A percentile compares a stretch with the other conserved stretches of the same genome.
phyloP scores from a whole-genome alignment of 2,888 invertebrate genomes.

The Kuschelorhynchus macadamiae region DNA sequence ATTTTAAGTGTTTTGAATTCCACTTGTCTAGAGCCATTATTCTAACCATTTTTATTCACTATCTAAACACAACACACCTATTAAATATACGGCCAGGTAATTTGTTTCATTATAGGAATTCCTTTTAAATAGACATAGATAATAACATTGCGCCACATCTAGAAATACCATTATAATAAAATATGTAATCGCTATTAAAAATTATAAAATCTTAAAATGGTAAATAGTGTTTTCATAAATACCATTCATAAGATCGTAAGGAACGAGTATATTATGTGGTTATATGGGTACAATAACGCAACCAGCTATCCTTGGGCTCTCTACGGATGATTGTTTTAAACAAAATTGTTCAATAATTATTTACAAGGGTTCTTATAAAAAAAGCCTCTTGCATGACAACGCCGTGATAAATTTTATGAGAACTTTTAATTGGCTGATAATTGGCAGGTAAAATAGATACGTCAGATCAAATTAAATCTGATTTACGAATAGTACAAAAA shows the following conservation, averaged over 20 bases:
- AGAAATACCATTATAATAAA: slow-evolving; percentile 38
- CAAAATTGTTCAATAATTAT: background rate
- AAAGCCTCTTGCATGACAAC: no score
- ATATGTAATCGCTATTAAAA: slow-evolving; percentile 38
- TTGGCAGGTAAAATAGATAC: no score
- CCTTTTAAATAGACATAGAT: slow-evolving; percentile 38
- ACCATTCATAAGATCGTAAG: slow-evolving; percentile 31
- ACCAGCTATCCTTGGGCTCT: slow-evolving; percentile 17
- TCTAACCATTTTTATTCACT: slow-evolving; percentile 27
- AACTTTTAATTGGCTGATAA: no score
- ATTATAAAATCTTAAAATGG: slow-evolving; percentile 41
- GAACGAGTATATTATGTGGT: slow-evolving; percentile 20
- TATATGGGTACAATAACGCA: slow-evolving; percentile 25
- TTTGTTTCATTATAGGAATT: slow-evolving; percentile 44
- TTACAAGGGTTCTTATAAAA: no score
- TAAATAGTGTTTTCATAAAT: slow-evolving; percentile 39
- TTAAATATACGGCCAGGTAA: slow-evolving; percentile 24
- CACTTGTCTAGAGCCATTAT: slow-evolving; percentile 28
- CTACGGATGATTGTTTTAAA: slow-evolving; percentile 9
- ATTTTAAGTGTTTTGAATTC: slow-evolving; percentile 27
- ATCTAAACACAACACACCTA: slow-evolving; percentile 40
- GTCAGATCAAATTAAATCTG: no score
- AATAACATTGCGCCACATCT: slow-evolving; percentile 36
- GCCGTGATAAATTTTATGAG: no score
- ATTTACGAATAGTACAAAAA: no score